These are phyloP conservation scores for Calephelis perditalis DNA, from an alignment of 2,888 invertebrate genomes.

Conservation along the genomic window DNA sequence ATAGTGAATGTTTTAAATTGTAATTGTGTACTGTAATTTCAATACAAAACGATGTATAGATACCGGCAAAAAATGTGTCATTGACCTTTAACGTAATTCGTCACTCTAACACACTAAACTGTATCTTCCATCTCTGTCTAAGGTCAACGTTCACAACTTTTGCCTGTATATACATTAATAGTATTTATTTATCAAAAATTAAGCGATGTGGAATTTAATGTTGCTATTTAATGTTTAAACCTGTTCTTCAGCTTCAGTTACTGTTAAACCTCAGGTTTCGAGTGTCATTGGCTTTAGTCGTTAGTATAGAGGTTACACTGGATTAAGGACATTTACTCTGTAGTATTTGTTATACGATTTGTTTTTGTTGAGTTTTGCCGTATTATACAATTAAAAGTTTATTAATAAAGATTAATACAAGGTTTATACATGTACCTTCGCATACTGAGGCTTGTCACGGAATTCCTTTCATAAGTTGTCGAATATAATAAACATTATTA, in stretches of 20 bases:
- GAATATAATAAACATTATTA: conserved; percentile 75
- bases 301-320: conserved; percentile 67
- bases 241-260: conserved; percentile 23
- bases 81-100: conserved; percentile 2
- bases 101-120: too few relatives aligned
- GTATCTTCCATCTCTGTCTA: not conserved
- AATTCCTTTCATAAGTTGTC: conserved; percentile 74
- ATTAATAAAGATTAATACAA: conserved; percentile 69
- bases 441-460: conserved; percentile 74
- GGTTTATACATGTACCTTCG: conserved; percentile 60
- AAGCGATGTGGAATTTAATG: conserved; percentile 26
- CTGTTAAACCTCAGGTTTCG: conserved; percentile 32
- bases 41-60: conserved; percentile 33
- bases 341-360: conserved; percentile 66
- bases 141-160: conserved; percentile 6
- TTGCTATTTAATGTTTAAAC: conserved; percentile 30
- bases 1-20: conserved; percentile 67
- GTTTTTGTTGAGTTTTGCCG: conserved; percentile 75
- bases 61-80: conserved; percentile 24
- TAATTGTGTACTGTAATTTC: conserved; percentile 65
- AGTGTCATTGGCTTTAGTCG: conserved; percentile 65
- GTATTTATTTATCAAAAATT: conserved; percentile 29
- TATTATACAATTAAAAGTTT: conserved; percentile 69
- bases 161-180: not conserved
- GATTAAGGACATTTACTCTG: conserved; percentile 53